These are phyloP conservation scores for Corvus hawaiiensis DNA, from an alignment of 2,113 vertebrate species.

Conservation along the genomic window DNA sequence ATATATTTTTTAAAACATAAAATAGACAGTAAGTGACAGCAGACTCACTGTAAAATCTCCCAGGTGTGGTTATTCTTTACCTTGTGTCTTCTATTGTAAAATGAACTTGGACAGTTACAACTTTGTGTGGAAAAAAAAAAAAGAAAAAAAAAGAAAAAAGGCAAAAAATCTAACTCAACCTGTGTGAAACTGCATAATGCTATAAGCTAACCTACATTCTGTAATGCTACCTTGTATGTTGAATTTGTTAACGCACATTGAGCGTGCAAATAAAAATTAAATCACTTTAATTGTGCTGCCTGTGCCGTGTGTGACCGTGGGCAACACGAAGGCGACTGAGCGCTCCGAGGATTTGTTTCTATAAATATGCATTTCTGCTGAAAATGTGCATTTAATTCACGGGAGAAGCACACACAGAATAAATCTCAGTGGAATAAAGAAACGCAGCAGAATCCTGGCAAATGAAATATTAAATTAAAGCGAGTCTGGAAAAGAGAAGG, in stretches of 20 bases:
- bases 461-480: fast-evolving
- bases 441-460: fast-evolving
- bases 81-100: constrained; percentile 78
- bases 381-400: neutral
- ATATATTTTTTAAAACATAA: constrained; percentile 34
- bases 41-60: constrained; percentile 60
- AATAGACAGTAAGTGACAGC: constrained; percentile 50
- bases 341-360: neutral
- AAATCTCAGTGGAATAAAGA: no score
- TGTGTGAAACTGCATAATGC: constrained; percentile 77
- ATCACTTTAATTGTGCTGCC: constrained; percentile 57
- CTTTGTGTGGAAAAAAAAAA: constrained; percentile 61
- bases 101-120: constrained; percentile 68
- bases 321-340: fast-evolving
- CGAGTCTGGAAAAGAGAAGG: no score
- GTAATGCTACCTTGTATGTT: constrained; percentile 86
- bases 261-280: constrained; percentile 86
- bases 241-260: constrained; percentile 80
- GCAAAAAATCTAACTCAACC: constrained; percentile 48
- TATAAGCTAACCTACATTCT: constrained; percentile 74
- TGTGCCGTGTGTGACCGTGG: neutral
- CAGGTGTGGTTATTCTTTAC: constrained; percentile 69
- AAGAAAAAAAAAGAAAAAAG: neutral
- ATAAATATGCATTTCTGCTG: neutral
- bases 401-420: neutral